Percentiles rank a stretch among this genome's conserved stretches.
Conservation (phyloP, 2,797 vertebrate genomes). For the Huso huso region DNA sequence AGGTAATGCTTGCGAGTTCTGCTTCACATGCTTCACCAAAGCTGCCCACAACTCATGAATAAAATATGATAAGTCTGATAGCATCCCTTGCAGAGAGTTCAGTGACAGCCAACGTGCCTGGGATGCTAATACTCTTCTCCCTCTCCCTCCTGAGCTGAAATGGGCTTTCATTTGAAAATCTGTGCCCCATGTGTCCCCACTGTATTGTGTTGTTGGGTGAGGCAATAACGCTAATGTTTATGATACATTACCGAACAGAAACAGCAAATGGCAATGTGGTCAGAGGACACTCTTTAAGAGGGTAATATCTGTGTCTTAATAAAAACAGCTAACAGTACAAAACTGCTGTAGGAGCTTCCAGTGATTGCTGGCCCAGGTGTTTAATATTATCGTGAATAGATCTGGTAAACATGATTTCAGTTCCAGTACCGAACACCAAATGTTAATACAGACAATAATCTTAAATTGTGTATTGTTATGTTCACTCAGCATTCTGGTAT, state of each 20-base stretch:
- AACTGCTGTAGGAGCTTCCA: no score
- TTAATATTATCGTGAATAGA: no score
- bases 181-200: slow-evolving; percentile 16
- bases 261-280: slow-evolving; percentile 14
- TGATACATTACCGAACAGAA: slow-evolving; percentile 12
- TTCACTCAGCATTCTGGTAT: no score
- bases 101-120: slow-evolving; percentile 49
- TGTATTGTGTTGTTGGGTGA: slow-evolving; percentile 23
- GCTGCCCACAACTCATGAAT: slow-evolving; percentile 80
- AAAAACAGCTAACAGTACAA: background rate
- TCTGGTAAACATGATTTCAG: no score
- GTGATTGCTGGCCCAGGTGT: no score
- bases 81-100: slow-evolving; percentile 62
- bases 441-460: no score
- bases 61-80: slow-evolving; percentile 87
- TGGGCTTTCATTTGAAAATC: slow-evolving; percentile 42
- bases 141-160: slow-evolving; percentile 33
- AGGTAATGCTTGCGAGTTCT: slow-evolving; percentile 48
- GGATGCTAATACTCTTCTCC: slow-evolving; percentile 38
- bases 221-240: slow-evolving; percentile 22
- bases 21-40: slow-evolving; percentile 62
- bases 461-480: no score
- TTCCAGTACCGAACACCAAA: no score
- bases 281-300: slow-evolving; percentile 5
- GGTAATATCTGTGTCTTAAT: background rate